phyloP scores from a whole-genome alignment of 2,888 invertebrate genomes.

The Priocnemis perturbator region DNA sequence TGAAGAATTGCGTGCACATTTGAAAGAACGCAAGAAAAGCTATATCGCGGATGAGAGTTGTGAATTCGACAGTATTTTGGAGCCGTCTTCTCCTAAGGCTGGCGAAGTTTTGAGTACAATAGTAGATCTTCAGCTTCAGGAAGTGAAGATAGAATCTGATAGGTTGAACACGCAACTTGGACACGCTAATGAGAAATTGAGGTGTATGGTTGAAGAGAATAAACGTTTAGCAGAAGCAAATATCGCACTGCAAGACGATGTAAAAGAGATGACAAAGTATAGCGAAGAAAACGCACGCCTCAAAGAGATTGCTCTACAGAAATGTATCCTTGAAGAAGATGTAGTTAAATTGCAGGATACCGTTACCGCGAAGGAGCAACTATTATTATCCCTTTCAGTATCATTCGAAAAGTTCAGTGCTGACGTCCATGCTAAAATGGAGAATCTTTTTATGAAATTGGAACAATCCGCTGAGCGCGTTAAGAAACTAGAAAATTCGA shows the following conservation, averaged over 20 bases:
- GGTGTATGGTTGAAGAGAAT: constrained; percentile 19
- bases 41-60: constrained; percentile 63
- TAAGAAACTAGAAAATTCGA: too few relatives aligned
- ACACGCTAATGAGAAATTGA: constrained; percentile 64
- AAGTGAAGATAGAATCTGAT: constrained; percentile 68
- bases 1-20: constrained; percentile 63
- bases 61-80: constrained; percentile 59
- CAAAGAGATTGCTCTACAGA: background rate
- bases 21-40: constrained; percentile 59
- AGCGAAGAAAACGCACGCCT: too few relatives aligned
- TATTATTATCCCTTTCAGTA: too few relatives aligned
- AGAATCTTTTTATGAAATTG: too few relatives aligned
- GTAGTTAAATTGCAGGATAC: background rate
- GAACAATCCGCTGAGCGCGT: too few relatives aligned
- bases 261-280: constrained; percentile 39
- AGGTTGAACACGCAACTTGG: constrained; percentile 74
- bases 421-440: too few relatives aligned
- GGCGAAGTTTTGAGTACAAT: constrained; percentile 69
- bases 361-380: too few relatives aligned
- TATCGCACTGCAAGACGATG: constrained; percentile 34
- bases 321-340: constrained; percentile 20
- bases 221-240: constrained; percentile 18
- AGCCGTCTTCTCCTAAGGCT: constrained; percentile 41
- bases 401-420: too few relatives aligned
- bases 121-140: constrained; percentile 72